phyloP scores from a whole-genome alignment of 2,888 invertebrate species.

The Mimumesa dahlbomi region DNA sequence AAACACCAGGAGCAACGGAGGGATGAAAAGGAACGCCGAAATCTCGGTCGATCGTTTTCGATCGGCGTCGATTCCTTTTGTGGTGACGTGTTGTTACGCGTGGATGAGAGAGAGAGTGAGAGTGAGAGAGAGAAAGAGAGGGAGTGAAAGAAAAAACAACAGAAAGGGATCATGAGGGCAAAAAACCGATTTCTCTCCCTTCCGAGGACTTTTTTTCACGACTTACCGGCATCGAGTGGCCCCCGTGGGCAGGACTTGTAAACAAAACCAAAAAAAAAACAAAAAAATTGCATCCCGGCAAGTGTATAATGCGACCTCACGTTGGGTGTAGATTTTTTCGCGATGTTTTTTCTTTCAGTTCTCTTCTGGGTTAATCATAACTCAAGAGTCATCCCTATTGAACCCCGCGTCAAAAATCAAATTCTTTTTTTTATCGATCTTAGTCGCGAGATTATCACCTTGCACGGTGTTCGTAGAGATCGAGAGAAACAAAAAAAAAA shows the following conservation, averaged over 20 bases:
- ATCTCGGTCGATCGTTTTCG: not conserved
- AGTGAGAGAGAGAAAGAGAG: too few species aligned
- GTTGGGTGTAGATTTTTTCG: not conserved
- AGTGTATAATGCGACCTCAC: not conserved
- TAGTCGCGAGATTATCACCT: not conserved
- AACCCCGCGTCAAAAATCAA: too few species aligned
- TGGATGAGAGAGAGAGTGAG: not conserved
- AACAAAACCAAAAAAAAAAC: too few species aligned
- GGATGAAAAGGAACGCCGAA: not conserved
- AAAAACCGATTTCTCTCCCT: not conserved
- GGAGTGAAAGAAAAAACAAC: too few species aligned
- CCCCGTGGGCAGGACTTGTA: too few species aligned
- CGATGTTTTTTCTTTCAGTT: too few species aligned
- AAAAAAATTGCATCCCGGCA: slow-evolving; percentile 6
- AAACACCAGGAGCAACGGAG: slow-evolving; percentile 44
- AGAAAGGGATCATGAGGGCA: not conserved
- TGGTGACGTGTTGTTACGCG: not conserved
- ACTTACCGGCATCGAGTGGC: not conserved
- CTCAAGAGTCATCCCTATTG: too few species aligned
- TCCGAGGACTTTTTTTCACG: too few species aligned
- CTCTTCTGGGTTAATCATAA: too few species aligned
- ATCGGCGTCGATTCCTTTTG: not conserved
- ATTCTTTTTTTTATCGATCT: too few species aligned
- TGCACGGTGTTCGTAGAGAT: not conserved
- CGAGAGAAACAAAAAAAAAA: not conserved